Evolutionary conservation across 2,888 invertebrate species (phyloP).

Genomic region (Hypselothyrea guttata): DNA sequence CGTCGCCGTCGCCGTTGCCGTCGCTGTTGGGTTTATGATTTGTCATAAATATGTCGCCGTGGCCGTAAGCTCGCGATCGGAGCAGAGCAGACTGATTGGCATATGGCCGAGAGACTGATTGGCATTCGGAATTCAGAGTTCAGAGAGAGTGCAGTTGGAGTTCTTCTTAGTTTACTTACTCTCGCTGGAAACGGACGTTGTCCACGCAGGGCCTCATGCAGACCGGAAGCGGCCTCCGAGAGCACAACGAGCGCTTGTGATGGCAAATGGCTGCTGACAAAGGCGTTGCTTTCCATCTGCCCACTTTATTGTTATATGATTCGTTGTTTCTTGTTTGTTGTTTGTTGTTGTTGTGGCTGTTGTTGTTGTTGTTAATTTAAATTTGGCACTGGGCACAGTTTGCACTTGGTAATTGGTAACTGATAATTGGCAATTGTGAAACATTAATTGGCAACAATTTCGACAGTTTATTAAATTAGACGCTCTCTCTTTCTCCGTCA

Average conservation of each 20-base stretch:
- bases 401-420: conserved; percentile 48
- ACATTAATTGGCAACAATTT: conserved; percentile 41
- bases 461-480: conserved; percentile 44
- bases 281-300: conserved; percentile 89
- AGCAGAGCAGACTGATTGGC: conserved; percentile 24
- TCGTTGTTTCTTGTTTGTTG: conserved; percentile 14
- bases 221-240: conserved; percentile 88
- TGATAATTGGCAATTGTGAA: conserved; percentile 20
- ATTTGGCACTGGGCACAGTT: conserved; percentile 46
- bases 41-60: conserved; percentile 70
- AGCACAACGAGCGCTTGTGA: conserved; percentile 89
- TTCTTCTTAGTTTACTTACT: conserved; percentile 82
- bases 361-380: conserved; percentile 16
- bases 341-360: conserved; percentile 18
- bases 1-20: background rate
- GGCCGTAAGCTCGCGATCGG: conserved; percentile 13
- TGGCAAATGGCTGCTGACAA: conserved; percentile 88
- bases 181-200: conserved; percentile 89
- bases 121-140: too few relatives aligned
- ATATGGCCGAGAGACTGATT: conserved; percentile 24
- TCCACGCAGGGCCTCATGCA: conserved; percentile 89
- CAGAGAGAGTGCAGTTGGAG: background rate
- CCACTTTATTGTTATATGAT: too few relatives aligned
- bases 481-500: too few relatives aligned
- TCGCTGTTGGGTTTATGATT: conserved; percentile 63